Base-by-base conservation (phyloP, 2,113 vertebrate genomes). In the Eira barbara region DNA sequence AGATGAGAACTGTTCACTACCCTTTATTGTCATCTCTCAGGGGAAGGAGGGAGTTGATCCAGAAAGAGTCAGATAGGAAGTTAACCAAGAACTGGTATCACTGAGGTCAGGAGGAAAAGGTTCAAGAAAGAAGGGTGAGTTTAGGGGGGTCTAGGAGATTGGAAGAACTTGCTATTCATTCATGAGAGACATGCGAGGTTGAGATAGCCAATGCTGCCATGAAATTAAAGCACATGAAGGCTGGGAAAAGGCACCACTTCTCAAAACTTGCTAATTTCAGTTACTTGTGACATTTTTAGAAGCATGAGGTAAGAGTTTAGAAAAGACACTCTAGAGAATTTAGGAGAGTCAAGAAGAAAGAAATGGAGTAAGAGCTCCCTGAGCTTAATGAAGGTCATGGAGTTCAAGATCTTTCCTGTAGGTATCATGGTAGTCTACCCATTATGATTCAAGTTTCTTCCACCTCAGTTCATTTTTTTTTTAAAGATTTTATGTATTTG, bases 141-240 rank as follows among this genome's bases (percentile, higher is more conserved):
- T 98, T n/a, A 45, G 49, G 23, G n/a, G 20, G 13, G 4, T 6
- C 7, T 14, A 5, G 25, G 31, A 55, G 27, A 55, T 42, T 47
- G 61, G 29, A 5, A 59, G n/a, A 57, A 4, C 36, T 93, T 65
- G 8, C 15, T 80, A 23, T 55, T 25, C 7, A 31, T 49, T 25
- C 7, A 31, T 49, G 4, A 74, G 85, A 84, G 45, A 61, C 4
- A 4, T 13, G 9, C 12, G 73, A 20, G 36, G 3, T 25, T 45
- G n/a, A 49, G 45, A 52, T 36, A 1, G 0, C 3, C 2, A 45
- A 0, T 74, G 61, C 9, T 63, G 13, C n/a, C 11, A 13, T n/a
- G 39, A 29, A 74, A 52, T 52, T 47, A 47, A 65, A 86, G 49
- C 1, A 42, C 25, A 2, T 2, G 25, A 79, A 65, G 6, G 2